Conservation (phyloP, 2,113 vertebrate genomes). For the Columba janthina region DNA sequence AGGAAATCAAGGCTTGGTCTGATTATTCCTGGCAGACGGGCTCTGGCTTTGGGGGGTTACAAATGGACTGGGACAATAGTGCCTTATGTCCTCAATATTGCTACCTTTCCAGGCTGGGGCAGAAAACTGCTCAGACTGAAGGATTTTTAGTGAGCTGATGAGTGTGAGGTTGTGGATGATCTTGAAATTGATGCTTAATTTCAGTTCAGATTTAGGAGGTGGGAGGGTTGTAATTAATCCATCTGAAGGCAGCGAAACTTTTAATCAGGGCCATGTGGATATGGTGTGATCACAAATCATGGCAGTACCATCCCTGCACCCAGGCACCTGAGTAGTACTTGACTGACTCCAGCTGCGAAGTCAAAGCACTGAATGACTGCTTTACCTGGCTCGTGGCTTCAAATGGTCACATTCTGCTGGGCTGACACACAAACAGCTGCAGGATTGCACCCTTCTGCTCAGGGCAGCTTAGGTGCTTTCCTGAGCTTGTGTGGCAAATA, state of each 20-base stretch:
- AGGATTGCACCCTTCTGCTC: neutral
- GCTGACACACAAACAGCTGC: neutral
- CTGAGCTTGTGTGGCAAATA: conserved; percentile 20
- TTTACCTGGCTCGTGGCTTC: neutral
- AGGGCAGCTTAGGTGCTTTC: neutral
- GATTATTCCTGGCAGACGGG: rapidly evolving
- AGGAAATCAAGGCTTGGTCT: neutral
- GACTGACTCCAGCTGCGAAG: neutral
- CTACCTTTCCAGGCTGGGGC: neutral
- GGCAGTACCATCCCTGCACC: neutral
- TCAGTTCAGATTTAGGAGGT: neutral
- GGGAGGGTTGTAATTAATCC: neutral
- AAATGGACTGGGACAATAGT: neutral
- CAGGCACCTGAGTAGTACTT: neutral
- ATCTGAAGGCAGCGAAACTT: neutral
- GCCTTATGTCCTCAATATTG: neutral
- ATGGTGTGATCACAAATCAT: neutral
- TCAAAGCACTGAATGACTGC: neutral
- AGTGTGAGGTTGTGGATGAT: neutral
- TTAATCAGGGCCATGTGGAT: rapidly evolving
- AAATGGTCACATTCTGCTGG: neutral
- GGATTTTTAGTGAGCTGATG: neutral
- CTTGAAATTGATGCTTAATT: neutral
- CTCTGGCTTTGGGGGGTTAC: neutral
- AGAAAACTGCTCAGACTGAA: neutral